Evolutionary conservation across 1,140 invertebrate genomes (phyloP).

Genomic region (Papilio polyxenes): DNA sequence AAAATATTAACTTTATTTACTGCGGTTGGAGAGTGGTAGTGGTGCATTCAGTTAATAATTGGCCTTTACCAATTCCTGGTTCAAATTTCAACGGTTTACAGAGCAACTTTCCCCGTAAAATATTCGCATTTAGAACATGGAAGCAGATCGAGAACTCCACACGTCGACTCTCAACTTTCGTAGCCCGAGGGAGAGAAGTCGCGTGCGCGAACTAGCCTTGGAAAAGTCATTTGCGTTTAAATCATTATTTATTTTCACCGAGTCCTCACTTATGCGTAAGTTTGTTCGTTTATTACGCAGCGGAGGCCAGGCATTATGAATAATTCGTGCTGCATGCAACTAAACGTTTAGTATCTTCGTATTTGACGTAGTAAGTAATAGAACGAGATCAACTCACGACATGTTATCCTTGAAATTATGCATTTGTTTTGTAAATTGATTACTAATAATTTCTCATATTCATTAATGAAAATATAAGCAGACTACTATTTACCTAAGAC

Average conservation of each 20-base stretch:
- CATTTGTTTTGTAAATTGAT: not conserved
- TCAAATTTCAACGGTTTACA: not conserved
- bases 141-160: not conserved
- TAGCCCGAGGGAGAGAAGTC: constrained; percentile 29
- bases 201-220: constrained; percentile 19
- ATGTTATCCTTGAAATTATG: constrained; percentile 7
- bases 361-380: not conserved
- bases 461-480: not conserved
- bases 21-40: not conserved
- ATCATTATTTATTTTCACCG: constrained; percentile 17
- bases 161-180: not conserved
- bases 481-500: not conserved
- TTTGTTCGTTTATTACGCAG: constrained; percentile 37
- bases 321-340: constrained; percentile 40
- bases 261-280: not conserved
- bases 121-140: not conserved
- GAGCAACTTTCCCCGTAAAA: not conserved
- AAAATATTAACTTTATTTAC: too few relatives aligned
- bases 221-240: constrained; percentile 33
- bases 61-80: not conserved
- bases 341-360: not conserved
- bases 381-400: not conserved
- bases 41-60: not conserved
- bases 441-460: not conserved
- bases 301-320: constrained; percentile 39